A percentile compares a stretch with the other conserved stretches of the same genome.
phyloP scores from a whole-genome alignment of 2,797 vertebrate species.

The Pelodytes ibericus region DNA sequence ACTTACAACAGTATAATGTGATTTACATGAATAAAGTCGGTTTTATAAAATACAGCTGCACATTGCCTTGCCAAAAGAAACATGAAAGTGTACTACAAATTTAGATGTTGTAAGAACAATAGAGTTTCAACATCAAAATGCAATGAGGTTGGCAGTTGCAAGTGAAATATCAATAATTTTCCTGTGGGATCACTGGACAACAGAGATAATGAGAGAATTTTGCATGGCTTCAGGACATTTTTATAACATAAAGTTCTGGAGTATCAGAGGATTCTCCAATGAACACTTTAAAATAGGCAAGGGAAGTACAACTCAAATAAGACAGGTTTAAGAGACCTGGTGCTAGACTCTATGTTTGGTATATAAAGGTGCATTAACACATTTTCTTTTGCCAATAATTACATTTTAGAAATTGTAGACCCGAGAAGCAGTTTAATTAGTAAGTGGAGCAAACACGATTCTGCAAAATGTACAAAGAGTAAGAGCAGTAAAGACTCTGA shows the following conservation, averaged over 20 bases:
- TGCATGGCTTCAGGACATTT: background rate
- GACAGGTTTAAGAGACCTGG: too few species aligned
- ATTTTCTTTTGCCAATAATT: too few species aligned
- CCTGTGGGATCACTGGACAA: background rate
- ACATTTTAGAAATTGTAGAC: too few species aligned
- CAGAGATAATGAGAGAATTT: background rate
- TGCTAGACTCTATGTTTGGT: too few species aligned
- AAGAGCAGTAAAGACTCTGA: too few species aligned
- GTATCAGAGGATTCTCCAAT: background rate
- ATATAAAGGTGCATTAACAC: too few species aligned
- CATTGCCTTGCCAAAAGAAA: conserved; percentile 11
- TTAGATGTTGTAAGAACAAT: background rate
- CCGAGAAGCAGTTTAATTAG: too few species aligned
- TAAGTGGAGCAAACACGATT: too few species aligned
- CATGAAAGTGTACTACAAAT: too few species aligned
- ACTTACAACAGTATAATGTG: conserved; percentile 32
- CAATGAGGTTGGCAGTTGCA: background rate
- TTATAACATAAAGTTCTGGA: background rate
- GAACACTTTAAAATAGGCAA: background rate
- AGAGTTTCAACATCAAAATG: conserved; percentile 1
- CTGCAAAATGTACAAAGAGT: too few species aligned
- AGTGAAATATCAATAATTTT: background rate
- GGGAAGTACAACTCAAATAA: too few species aligned
- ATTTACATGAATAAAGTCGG: conserved; percentile 25
- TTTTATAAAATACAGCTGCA: conserved; percentile 22